A percentile compares a stretch with the other conserved stretches of the same genome.
Conservation (phyloP, 2,113 vertebrate genomes). For the Progne subis region DNA sequence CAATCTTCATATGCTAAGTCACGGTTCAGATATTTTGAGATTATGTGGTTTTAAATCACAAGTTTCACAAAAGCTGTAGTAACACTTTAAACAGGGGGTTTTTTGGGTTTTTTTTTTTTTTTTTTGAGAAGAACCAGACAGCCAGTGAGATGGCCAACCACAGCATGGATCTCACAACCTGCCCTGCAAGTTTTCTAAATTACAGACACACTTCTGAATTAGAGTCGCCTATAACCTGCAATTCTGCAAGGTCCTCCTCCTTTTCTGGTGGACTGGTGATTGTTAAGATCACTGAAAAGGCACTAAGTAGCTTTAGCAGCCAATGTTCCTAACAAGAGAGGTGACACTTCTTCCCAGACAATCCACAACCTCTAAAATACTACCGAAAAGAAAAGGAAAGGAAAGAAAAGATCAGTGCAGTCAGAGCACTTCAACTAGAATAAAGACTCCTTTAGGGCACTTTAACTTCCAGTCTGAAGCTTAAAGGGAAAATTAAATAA, state of each 20-base stretch:
- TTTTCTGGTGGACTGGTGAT: background rate
- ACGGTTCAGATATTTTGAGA: background rate
- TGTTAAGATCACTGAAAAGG: background rate
- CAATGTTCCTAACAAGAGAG: background rate
- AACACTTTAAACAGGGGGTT: background rate
- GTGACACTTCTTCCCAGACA: background rate
- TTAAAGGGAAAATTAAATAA: constrained; percentile 16
- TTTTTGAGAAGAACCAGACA: background rate
- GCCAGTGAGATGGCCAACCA: background rate
- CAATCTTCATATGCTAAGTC: background rate
- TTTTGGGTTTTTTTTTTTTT: background rate
- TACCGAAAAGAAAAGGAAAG: background rate
- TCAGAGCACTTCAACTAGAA: background rate
- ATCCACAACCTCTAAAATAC: background rate
- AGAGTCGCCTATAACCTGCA: background rate
- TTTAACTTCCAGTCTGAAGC: background rate
- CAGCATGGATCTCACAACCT: background rate
- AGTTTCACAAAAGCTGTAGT: background rate
- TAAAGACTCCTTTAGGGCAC: constrained; percentile 1
- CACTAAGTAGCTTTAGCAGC: background rate
- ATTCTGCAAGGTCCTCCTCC: background rate
- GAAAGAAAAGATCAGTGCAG: background rate
- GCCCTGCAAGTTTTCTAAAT: constrained; percentile 21
- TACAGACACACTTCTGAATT: background rate
- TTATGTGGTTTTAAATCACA: background rate